Conservation (phyloP, 2,888 invertebrate genomes). For the Trachelus tabidus region DNA sequence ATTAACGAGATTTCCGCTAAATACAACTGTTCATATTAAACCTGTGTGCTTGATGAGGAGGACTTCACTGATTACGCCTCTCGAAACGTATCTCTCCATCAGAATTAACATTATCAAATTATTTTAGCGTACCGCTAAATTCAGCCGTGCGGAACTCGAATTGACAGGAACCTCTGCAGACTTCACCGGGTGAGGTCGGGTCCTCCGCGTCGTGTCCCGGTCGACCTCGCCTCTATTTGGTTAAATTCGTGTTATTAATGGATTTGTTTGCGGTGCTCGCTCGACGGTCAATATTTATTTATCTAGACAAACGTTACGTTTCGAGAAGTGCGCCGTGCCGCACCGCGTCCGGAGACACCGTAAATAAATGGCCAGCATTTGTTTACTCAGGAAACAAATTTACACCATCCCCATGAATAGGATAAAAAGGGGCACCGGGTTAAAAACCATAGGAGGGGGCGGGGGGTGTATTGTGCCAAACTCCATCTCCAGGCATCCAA, state of each 20-base stretch:
- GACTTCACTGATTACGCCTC: conserved; percentile 48
- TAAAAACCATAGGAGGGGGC: background rate
- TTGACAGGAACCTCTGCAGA: conserved; percentile 48
- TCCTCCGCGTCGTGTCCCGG: conserved; percentile 16
- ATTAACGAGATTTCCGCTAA: conserved; percentile 36
- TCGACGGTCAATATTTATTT: conserved; percentile 60
- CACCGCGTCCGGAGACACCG: conserved; percentile 29
- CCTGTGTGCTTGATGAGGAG: conserved; percentile 50
- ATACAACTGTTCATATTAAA: conserved; percentile 37
- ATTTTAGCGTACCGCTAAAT: conserved; percentile 45
- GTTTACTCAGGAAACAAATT: conserved; percentile 55
- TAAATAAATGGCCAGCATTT: conserved; percentile 50
- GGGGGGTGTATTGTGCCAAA: background rate
- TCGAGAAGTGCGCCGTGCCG: conserved; percentile 25
- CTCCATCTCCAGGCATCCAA: background rate
- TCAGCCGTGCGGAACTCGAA: conserved; percentile 46
- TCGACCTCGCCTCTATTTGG: conserved; percentile 32
- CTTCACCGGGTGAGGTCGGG: conserved; percentile 27
- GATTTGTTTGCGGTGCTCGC: conserved; percentile 57
- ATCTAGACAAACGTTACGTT: conserved; percentile 42
- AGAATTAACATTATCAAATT: conserved; percentile 50
- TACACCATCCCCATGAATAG: conserved; percentile 19
- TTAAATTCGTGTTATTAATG: conserved; percentile 60
- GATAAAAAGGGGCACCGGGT: background rate
- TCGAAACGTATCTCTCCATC: background rate